A percentile compares a stretch with the other conserved stretches of the same genome.
These are phyloP conservation scores for Acanthococcus lagerstroemiae DNA, from an alignment of 2,888 invertebrate species.

Conservation along the genomic window DNA sequence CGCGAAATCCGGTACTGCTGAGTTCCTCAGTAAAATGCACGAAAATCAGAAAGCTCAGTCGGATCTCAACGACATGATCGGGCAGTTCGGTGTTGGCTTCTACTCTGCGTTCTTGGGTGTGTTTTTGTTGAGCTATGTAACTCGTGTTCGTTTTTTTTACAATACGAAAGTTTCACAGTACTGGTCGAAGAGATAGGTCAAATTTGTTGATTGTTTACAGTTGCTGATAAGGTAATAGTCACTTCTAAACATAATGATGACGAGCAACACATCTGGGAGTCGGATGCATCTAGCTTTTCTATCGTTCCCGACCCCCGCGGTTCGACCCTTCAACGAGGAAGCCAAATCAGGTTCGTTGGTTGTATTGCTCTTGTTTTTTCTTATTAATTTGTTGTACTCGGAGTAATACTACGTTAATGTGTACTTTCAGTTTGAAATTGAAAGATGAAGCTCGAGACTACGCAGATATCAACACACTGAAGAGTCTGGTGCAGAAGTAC, in stretches of 20 bases:
- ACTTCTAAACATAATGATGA: constrained; percentile 91
- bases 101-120: constrained; percentile 82
- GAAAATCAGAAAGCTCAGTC: constrained; percentile 49
- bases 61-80: constrained; percentile 94
- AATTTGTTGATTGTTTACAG: constrained; percentile 42
- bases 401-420: too few relatives aligned
- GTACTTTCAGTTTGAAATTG: constrained; percentile 59
- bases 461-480: constrained; percentile 82
- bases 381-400: too few relatives aligned
- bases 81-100: constrained; percentile 99
- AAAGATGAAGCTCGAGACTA: constrained; percentile 97
- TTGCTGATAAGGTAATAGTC: constrained; percentile 91
- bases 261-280: constrained; percentile 95
- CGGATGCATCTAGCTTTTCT: constrained; percentile 81
- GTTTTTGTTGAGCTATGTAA: too few relatives aligned
- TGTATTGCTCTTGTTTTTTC: not conserved
- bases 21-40: constrained; percentile 86
- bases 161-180: too few relatives aligned
- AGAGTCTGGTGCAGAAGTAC: constrained; percentile 88
- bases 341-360: constrained; percentile 58
- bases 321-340: constrained; percentile 79
- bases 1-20: constrained; percentile 94
- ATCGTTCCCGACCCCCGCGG: constrained; percentile 91
- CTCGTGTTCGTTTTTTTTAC: too few relatives aligned
- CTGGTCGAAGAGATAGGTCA: not conserved